Percentiles rank a stretch among this genome's conserved stretches.
Evolutionary conservation across 2,888 invertebrate genomes (phyloP).

Genomic region (Pollenia griseotomentosa): DNA sequence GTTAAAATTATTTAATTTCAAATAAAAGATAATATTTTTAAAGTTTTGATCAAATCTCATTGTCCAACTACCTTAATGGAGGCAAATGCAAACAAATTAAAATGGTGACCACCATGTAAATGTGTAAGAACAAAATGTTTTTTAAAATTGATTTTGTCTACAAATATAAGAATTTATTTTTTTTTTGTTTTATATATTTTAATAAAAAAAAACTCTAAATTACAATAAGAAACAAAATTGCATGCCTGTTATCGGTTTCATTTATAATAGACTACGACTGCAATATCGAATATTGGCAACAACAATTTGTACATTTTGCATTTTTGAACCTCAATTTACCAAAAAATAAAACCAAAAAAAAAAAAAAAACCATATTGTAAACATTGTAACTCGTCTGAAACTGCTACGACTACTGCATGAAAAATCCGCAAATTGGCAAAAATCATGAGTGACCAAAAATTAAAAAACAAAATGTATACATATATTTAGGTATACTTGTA

Average conservation of each 20-base stretch:
- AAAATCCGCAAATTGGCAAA: conserved; percentile 69
- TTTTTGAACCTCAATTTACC: conserved; percentile 67
- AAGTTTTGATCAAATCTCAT: neutral
- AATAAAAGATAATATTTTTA: neutral
- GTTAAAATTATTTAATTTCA: too few relatives aligned
- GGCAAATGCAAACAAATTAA: neutral
- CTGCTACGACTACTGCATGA: conserved; percentile 37
- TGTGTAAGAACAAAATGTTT: neutral
- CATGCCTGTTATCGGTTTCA: conserved; percentile 49
- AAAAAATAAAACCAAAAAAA: neutral
- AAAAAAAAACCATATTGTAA: conserved; percentile 45
- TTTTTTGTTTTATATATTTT: conserved; percentile 36
- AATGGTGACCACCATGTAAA: neutral
- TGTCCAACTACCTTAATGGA: neutral
- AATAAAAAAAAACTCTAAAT: conserved; percentile 29
- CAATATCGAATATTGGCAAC: conserved; percentile 58
- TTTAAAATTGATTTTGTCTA: neutral
- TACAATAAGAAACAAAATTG: conserved; percentile 57
- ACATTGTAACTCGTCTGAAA: conserved; percentile 56
- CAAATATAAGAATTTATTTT: neutral
- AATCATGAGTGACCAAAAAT: conserved; percentile 66
- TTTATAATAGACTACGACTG: conserved; percentile 52
- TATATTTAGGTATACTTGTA: neutral
- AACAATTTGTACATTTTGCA: conserved; percentile 57
- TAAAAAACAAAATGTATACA: conserved; percentile 15